Conservation (phyloP, 2,797 vertebrate species). For the Semotilus atromaculatus region DNA sequence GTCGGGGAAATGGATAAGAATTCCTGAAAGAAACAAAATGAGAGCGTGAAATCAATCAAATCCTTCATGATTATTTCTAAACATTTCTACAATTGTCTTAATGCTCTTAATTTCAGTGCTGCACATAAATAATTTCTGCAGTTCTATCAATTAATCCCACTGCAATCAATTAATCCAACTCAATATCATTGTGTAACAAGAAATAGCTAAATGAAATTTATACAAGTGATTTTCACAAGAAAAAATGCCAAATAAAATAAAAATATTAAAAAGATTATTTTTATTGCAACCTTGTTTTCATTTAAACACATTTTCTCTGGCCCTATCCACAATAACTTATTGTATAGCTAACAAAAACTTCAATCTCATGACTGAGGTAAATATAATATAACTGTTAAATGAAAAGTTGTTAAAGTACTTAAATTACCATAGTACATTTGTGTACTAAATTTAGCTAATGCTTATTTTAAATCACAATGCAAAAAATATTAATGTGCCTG, state of each 20-base stretch:
- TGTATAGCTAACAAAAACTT: too few species aligned
- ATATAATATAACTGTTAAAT: background rate
- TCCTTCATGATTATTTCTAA: background rate
- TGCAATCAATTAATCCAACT: background rate
- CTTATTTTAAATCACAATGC: background rate
- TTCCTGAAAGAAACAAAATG: constrained; percentile 18
- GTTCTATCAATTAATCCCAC: background rate
- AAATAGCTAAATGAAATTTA: background rate
- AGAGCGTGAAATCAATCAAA: background rate
- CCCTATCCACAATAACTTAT: background rate
- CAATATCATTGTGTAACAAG: background rate
- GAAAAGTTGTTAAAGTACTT: background rate
- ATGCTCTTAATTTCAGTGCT: background rate
- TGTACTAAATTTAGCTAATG: background rate
- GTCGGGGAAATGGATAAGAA: background rate
- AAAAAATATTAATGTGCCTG: background rate
- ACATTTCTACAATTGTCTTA: background rate
- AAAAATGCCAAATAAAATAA: background rate
- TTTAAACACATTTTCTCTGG: background rate
- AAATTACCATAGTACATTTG: background rate
- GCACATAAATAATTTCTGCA: background rate
- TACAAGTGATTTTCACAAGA: background rate
- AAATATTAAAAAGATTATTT: background rate
- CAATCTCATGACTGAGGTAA: background rate
- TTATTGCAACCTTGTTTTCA: background rate